Conservation (phyloP, 2,888 invertebrate genomes). For the Pyrocoelia pectoralis region DNA sequence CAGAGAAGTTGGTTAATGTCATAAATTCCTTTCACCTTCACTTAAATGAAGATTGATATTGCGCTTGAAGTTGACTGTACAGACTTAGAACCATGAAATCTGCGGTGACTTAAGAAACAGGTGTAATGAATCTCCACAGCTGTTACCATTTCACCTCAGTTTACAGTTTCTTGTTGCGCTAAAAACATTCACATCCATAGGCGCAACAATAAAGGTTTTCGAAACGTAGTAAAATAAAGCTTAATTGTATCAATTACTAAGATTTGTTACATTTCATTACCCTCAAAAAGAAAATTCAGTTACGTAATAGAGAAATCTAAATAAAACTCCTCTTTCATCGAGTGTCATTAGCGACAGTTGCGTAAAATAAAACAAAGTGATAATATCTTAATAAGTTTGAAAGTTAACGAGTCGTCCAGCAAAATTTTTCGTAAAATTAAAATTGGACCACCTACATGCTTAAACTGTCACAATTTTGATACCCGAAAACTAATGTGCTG, state of each 20-base stretch:
- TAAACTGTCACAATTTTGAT: constrained; percentile 7
- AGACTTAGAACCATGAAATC: constrained; percentile 24
- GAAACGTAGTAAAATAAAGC: background rate
- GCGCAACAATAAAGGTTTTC: constrained; percentile 15
- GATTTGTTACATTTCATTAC: too few species aligned
- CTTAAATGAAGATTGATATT: constrained; percentile 30
- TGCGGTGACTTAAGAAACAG: constrained; percentile 43
- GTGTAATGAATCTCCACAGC: constrained; percentile 48
- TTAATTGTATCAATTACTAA: too few species aligned
- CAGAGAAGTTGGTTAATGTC: too few species aligned
- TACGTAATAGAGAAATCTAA: too few species aligned
- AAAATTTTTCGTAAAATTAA: constrained; percentile 17
- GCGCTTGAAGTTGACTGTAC: constrained; percentile 16
- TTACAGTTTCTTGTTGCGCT: constrained; percentile 24
- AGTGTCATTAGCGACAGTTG: too few species aligned
- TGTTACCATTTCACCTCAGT: constrained; percentile 41
- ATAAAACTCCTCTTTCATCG: background rate
- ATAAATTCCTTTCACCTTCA: background rate
- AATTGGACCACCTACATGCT: constrained; percentile 20
- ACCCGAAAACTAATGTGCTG: constrained; percentile 12
- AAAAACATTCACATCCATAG: constrained; percentile 18
- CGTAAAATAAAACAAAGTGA: constrained; percentile 6
- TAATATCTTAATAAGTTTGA: constrained; percentile 12
- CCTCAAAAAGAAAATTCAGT: too few species aligned
- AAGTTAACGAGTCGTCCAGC: constrained; percentile 17